Percentiles rank a stretch among this genome's conserved stretches.
Conservation (phyloP, 2,113 vertebrate genomes). For the Physeter macrocephalus region DNA sequence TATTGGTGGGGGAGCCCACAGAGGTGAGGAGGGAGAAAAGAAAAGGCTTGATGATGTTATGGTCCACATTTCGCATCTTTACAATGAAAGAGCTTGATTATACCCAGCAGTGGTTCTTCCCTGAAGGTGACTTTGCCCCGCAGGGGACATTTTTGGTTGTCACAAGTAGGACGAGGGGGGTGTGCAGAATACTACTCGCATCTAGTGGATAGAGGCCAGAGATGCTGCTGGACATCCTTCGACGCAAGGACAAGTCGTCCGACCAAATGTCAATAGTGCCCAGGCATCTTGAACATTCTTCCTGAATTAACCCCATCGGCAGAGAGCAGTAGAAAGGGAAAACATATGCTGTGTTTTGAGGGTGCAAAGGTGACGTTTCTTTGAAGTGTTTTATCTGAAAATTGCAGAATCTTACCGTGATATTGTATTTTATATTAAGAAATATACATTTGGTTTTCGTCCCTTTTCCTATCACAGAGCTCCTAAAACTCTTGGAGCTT, state of each 20-base stretch:
- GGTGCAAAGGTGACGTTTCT: not conserved
- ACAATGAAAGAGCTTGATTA: not conserved
- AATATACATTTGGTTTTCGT: not conserved
- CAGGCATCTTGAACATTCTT: not conserved
- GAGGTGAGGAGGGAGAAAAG: not conserved
- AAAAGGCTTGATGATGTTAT: not conserved
- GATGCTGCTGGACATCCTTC: not conserved
- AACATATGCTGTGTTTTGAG: not conserved
- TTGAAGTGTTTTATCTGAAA: not conserved
- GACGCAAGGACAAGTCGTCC: not conserved
- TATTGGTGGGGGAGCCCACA: not conserved
- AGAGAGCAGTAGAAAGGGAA: not conserved
- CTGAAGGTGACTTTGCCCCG: not conserved
- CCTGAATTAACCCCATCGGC: not conserved
- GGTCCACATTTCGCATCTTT: not conserved
- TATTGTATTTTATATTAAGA: not conserved
- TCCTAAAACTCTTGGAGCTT: not conserved
- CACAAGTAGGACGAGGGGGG: not conserved
- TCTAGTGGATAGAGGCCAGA: not conserved
- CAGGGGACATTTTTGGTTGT: not conserved
- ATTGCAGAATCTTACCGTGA: not conserved
- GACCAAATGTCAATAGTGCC: not conserved
- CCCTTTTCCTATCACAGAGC: not conserved
- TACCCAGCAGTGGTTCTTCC: not conserved
- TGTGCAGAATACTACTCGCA: not conserved